A percentile compares a stretch with the other conserved stretches of the same genome.
phyloP scores from a whole-genome alignment of 2,113 vertebrate genomes.

The Vidua macroura region DNA sequence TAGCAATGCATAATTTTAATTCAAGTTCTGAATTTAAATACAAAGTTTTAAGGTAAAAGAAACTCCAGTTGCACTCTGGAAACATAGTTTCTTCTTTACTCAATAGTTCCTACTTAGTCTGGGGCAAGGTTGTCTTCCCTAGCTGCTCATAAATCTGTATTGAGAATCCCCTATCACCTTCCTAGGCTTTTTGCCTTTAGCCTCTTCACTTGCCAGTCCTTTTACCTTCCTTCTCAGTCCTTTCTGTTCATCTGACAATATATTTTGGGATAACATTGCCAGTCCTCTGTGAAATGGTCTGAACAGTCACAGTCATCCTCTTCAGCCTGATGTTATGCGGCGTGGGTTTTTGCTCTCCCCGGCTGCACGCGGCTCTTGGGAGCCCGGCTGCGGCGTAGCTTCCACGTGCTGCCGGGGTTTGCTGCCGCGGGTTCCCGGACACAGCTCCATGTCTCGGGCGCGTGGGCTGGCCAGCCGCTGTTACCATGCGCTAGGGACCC shows the following conservation, averaged over 20 bases:
- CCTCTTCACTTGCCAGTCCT: background rate
- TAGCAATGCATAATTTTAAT: constrained; percentile 1
- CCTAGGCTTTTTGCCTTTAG: background rate
- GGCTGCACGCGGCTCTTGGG: no score
- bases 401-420: no score
- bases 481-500: no score
- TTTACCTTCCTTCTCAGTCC: background rate
- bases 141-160: background rate
- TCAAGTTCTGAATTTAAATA: background rate
- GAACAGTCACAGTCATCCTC: background rate
- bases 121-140: background rate
- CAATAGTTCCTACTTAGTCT: background rate
- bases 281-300: background rate
- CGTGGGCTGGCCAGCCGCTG: no score
- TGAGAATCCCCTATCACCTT: background rate
- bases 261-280: background rate
- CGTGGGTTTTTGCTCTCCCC: no score
- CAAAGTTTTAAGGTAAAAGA: background rate
- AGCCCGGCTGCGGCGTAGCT: no score
- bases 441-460: no score
- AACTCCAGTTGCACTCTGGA: background rate
- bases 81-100: background rate
- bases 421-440: no score
- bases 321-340: background rate
- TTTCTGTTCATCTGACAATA: background rate